Percentiles rank a stretch among this genome's conserved stretches.
Conservation (phyloP, 2,797 vertebrate genomes). For the Spondyliosoma cantharus region DNA sequence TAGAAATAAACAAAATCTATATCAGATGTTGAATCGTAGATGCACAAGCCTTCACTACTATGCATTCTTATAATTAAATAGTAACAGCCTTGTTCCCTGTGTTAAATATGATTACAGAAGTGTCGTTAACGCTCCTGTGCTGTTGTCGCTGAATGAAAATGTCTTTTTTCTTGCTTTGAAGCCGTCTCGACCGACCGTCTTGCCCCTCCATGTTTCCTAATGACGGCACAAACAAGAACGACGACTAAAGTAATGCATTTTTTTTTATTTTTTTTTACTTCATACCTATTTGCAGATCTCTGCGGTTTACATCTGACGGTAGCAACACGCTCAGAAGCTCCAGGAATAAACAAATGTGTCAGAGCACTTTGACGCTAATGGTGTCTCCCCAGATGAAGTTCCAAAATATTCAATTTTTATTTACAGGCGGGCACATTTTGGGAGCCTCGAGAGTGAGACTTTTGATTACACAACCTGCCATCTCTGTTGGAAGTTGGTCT, state of each 20-base stretch:
- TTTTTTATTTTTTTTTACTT: conserved; percentile 1
- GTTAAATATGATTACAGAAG: background rate
- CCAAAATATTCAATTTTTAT: conserved; percentile 68
- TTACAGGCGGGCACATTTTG: conserved; percentile 70
- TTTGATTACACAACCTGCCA: conserved; percentile 79
- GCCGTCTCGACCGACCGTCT: background rate
- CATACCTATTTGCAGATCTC: conserved; percentile 40
- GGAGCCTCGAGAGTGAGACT: conserved; percentile 68
- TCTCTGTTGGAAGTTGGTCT: conserved; percentile 76
- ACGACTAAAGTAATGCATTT: background rate
- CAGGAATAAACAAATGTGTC: conserved; percentile 57
- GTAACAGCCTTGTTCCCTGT: conserved; percentile 11
- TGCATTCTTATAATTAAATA: background rate
- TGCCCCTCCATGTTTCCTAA: background rate
- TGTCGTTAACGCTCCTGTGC: background rate
- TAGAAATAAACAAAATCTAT: too few relatives aligned
- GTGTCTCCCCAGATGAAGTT: conserved; percentile 68
- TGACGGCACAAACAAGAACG: background rate
- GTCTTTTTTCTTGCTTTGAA: conserved; percentile 1
- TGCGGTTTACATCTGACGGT: conserved; percentile 20
- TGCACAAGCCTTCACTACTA: too few relatives aligned
- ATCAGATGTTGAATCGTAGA: too few relatives aligned
- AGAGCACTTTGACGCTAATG: conserved; percentile 67
- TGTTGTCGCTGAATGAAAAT: conserved; percentile 5
- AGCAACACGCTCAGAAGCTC: conserved; percentile 31